These are phyloP conservation scores for Lindbergichthys nudifrons DNA, from an alignment of 2,797 vertebrate species.

Conservation along the genomic window DNA sequence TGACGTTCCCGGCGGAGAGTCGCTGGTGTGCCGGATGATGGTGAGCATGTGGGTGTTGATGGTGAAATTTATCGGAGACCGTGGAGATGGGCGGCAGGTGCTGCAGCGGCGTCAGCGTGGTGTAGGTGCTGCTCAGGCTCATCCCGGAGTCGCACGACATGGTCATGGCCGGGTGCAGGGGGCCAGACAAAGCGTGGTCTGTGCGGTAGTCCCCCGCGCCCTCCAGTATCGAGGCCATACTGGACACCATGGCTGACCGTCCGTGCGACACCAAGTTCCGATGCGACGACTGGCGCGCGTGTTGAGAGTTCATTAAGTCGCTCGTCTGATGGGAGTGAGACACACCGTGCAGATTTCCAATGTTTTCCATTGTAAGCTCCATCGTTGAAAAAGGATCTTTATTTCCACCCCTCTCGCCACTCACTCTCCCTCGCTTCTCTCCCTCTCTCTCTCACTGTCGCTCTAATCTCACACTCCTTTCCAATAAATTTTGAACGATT, in stretches of 20 bases:
- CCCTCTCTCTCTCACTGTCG: conserved; percentile 68
- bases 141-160: conserved; percentile 96
- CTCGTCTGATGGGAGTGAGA: conserved; percentile 92
- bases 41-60: conserved; percentile 88
- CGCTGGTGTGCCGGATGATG: conserved; percentile 90
- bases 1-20: conserved; percentile 91
- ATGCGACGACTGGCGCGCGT: conserved; percentile 90
- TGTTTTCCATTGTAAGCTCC: conserved; percentile 98
- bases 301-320: conserved; percentile 92
- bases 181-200: conserved; percentile 86
- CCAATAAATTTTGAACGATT: conserved; percentile 89
- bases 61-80: conserved; percentile 96
- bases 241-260: conserved; percentile 93
- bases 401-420: conserved; percentile 81
- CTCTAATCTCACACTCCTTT: conserved; percentile 81
- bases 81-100: conserved; percentile 95
- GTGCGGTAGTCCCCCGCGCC: conserved; percentile 91
- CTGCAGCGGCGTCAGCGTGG: conserved; percentile 95
- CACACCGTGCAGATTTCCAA: conserved; percentile 93
- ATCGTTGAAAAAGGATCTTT: conserved; percentile 85
- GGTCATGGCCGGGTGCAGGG: conserved; percentile 95
- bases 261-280: conserved; percentile 93
- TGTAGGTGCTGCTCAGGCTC: conserved; percentile 95
- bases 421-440: conserved; percentile 69
- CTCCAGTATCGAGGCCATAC: conserved; percentile 96